A percentile compares a stretch with the other conserved stretches of the same genome.
Conservation (phyloP, 1,140 invertebrate genomes). For the Homalodisca vitripennis region DNA sequence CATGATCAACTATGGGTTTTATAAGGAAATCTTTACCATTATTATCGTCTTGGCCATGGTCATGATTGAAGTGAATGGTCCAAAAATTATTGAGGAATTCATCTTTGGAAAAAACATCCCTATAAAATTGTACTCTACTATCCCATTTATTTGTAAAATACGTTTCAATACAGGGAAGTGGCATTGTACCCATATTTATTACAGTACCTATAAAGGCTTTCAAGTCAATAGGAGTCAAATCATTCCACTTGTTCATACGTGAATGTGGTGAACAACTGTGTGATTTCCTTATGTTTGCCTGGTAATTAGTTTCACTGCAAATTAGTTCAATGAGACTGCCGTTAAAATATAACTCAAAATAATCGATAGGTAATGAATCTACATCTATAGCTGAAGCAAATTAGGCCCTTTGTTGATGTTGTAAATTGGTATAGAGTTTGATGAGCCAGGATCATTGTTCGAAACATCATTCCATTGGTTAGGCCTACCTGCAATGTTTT, state of each 20-base stretch:
- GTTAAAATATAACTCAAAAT: conserved; percentile 11
- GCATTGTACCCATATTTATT: too few relatives aligned
- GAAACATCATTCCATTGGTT: background rate
- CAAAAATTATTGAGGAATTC: conserved; percentile 1
- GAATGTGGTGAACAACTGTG: too few relatives aligned
- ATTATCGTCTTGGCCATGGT: background rate
- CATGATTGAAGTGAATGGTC: background rate
- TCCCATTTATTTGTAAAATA: too few relatives aligned
- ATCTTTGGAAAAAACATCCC: conserved; percentile 6
- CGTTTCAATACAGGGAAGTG: too few relatives aligned
- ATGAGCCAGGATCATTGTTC: conserved; percentile 47
- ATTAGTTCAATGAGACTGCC: background rate
- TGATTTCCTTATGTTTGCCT: background rate
- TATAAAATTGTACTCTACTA: too few relatives aligned
- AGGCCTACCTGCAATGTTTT: background rate
- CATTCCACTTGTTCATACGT: too few relatives aligned
- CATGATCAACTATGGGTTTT: background rate
- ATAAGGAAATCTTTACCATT: background rate
- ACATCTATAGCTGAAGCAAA: background rate
- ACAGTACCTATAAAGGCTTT: too few relatives aligned
- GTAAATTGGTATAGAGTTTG: background rate
- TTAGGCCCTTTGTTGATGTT: conserved; percentile 1
- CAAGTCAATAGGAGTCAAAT: too few relatives aligned
- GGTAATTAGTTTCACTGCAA: conserved; percentile 1
- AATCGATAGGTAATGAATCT: background rate